These are phyloP conservation scores for Salvelinus namaycush DNA, from an alignment of 2,113 vertebrate genomes.

Conservation along the genomic window DNA sequence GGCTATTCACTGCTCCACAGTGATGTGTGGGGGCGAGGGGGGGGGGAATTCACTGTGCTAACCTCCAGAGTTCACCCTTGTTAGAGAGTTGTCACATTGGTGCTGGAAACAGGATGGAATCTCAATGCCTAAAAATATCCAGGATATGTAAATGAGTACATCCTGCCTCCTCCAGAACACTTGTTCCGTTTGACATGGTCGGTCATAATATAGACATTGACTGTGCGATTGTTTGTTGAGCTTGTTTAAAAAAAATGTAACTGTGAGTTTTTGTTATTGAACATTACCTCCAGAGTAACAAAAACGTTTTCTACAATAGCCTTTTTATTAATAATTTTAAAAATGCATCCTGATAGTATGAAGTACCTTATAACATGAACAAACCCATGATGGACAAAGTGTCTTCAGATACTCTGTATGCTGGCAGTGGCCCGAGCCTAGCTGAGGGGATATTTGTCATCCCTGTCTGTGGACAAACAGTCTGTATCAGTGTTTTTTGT, in stretches of 20 bases:
- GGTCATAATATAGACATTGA: conserved; percentile 36
- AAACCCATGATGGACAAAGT: background rate
- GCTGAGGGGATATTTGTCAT: conserved; percentile 32
- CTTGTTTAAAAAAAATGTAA: background rate
- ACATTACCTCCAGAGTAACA: background rate
- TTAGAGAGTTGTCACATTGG: conserved; percentile 28
- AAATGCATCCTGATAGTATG: background rate
- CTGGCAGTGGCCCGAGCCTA: conserved; percentile 14
- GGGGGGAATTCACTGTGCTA: background rate
- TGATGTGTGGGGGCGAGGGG: too few species aligned
- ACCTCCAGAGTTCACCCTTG: conserved; percentile 19
- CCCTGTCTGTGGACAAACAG: conserved; percentile 29
- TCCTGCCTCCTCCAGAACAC: conserved; percentile 22
- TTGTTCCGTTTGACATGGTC: conserved; percentile 18
- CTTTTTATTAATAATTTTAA: too few species aligned
- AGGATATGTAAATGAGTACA: conserved; percentile 21
- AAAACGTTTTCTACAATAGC: too few species aligned
- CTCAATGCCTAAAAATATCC: conserved; percentile 50
- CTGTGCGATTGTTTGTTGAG: conserved; percentile 22
- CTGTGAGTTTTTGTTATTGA: background rate
- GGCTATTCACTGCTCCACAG: conserved; percentile 47
- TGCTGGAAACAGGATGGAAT: conserved; percentile 29
- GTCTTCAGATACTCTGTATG: conserved; percentile 3
- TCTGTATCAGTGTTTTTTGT: conserved; percentile 55
- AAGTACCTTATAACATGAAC: background rate